Evolutionary conservation across 2,797 vertebrate species (phyloP).

Genomic region (Ctenopoma kingsleyae): DNA sequence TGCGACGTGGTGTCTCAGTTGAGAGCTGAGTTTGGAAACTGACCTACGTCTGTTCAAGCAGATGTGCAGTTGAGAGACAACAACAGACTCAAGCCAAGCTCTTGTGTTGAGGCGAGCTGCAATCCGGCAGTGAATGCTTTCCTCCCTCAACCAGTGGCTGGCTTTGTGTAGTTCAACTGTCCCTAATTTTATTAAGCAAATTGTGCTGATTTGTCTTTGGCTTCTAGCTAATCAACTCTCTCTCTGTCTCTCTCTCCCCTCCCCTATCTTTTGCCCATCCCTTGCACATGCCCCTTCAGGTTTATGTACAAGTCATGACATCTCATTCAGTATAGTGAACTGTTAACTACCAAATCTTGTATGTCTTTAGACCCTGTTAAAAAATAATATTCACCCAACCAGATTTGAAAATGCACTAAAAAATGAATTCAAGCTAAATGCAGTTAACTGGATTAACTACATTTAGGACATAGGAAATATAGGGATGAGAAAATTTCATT

Average conservation of each 20-base stretch:
- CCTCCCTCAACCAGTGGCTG: conserved; percentile 57
- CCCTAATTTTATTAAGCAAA: conserved; percentile 89
- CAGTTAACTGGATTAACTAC: background rate
- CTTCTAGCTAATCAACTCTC: conserved; percentile 73
- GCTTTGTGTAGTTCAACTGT: conserved; percentile 76
- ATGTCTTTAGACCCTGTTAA: background rate
- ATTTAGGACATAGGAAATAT: background rate
- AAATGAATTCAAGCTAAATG: background rate
- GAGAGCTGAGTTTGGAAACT: conserved; percentile 17
- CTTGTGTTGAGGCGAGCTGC: conserved; percentile 38
- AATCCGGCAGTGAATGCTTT: conserved; percentile 54
- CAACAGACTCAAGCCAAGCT: conserved; percentile 27
- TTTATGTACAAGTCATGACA: conserved; percentile 26
- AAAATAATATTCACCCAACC: background rate
- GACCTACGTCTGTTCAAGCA: conserved; percentile 15
- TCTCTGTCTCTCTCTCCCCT: conserved; percentile 42
- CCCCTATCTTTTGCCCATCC: conserved; percentile 47
- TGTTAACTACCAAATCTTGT: background rate
- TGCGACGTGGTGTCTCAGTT: conserved; percentile 27
- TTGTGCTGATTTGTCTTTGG: conserved; percentile 80
- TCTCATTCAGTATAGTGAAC: conserved; percentile 1
- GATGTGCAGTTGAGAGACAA: conserved; percentile 30
- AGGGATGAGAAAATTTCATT: background rate
- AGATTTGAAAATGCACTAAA: background rate
- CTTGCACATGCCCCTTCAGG: conserved; percentile 37